Evolutionary conservation across 1,140 invertebrate species (phyloP).

Genomic region (Drosophila dunni): DNA sequence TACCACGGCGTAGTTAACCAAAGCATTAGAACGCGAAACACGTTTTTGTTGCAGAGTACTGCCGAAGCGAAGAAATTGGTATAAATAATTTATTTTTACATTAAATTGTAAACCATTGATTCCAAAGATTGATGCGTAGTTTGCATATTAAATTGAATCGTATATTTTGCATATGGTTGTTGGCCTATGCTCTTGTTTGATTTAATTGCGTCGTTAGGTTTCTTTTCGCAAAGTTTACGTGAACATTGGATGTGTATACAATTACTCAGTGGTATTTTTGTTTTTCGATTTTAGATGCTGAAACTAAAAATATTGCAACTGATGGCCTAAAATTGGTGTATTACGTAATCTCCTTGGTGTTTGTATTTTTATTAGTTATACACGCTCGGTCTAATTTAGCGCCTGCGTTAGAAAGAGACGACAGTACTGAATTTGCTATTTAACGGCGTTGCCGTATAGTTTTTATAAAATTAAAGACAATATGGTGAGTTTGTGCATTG

Average conservation of each 20-base stretch:
- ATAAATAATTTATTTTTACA: slow-evolving; percentile 3
- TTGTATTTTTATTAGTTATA: slow-evolving; percentile 24
- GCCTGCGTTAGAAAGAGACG: slow-evolving; percentile 50
- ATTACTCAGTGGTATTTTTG: slow-evolving; percentile 43
- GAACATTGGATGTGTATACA: slow-evolving; percentile 17
- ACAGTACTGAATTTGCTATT: slow-evolving; percentile 38
- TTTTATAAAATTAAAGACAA: slow-evolving; percentile 15
- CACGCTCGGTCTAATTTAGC: slow-evolving; percentile 17
- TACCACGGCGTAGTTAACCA: background rate
- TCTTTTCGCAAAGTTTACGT: slow-evolving; percentile 14
- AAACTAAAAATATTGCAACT: slow-evolving; percentile 30
- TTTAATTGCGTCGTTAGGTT: slow-evolving; percentile 40
- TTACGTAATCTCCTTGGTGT: slow-evolving; percentile 50
- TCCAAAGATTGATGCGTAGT: background rate
- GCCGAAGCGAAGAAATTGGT: slow-evolving; percentile 18
- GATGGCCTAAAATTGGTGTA: slow-evolving; percentile 41
- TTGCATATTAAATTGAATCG: background rate
- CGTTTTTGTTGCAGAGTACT: slow-evolving; percentile 30
- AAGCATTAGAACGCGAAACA: slow-evolving; percentile 28
- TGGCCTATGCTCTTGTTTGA: slow-evolving; percentile 1
- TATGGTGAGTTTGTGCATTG: slow-evolving; percentile 59
- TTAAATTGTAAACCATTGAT: background rate
- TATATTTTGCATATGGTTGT: slow-evolving; percentile 11
- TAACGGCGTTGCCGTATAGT: slow-evolving; percentile 58
- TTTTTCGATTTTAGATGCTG: slow-evolving; percentile 46